Evolutionary conservation across 2,888 invertebrate genomes (phyloP).

Genomic region (Hymenopus coronatus): DNA sequence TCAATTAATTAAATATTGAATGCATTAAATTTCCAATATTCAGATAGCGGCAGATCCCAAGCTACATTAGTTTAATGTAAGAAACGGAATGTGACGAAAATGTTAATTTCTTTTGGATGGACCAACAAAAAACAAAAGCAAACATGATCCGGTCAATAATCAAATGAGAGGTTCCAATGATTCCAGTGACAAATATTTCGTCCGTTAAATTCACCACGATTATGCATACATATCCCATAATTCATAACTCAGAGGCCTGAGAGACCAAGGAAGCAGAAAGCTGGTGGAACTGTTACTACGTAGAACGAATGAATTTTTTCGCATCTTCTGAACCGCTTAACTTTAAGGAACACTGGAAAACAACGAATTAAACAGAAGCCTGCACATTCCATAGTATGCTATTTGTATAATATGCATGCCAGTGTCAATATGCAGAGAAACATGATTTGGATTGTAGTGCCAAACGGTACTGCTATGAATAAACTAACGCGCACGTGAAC

Average conservation of each 20-base stretch:
- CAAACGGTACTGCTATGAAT: background rate
- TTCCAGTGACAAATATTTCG: background rate
- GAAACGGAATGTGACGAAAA: too few species aligned
- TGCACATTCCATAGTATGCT: too few species aligned
- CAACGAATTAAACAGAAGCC: too few species aligned
- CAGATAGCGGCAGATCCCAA: too few species aligned
- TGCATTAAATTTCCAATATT: too few species aligned
- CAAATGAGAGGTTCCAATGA: background rate
- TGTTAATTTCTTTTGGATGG: too few species aligned
- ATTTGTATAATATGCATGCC: background rate
- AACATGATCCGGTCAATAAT: background rate
- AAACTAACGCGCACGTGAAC: background rate
- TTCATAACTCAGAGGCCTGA: slow-evolving; percentile 17
- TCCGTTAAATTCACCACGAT: background rate
- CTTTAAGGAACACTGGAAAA: too few species aligned
- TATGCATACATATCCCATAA: slow-evolving; percentile 19
- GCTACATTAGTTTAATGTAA: too few species aligned
- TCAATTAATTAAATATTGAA: too few species aligned
- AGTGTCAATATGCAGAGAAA: background rate
- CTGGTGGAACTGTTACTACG: background rate
- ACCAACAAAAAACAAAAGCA: too few species aligned
- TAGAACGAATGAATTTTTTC: too few species aligned
- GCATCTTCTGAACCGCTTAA: too few species aligned
- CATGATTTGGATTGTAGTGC: background rate
- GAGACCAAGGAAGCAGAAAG: slow-evolving; percentile 7